Conservation (phyloP, 2,113 vertebrate genomes). For the Rhinoderma darwinii region DNA sequence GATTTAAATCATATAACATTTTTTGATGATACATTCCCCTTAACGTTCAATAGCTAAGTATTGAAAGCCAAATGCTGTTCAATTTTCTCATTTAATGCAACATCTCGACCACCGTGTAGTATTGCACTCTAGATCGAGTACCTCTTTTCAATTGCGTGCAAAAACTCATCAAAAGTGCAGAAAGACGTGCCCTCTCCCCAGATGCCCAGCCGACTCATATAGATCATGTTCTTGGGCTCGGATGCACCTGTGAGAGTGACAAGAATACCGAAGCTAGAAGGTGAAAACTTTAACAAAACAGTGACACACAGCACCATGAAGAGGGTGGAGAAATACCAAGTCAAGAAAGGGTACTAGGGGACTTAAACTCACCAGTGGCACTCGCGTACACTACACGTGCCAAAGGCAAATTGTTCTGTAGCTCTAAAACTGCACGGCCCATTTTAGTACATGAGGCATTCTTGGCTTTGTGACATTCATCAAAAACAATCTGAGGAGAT, state of each 20-base stretch:
- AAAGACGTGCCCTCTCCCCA: slow-evolving; percentile 98
- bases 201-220: slow-evolving; percentile 98
- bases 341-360: neutral
- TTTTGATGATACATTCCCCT: neutral
- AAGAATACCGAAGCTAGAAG: slow-evolving; percentile 38
- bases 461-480: slow-evolving; percentile 99
- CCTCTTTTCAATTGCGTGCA: slow-evolving; percentile 96
- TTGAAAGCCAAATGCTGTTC: neutral
- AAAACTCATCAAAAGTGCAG: slow-evolving; percentile 91
- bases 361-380: slow-evolving; percentile 84
- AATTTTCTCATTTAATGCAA: no score
- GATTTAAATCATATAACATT: no score
- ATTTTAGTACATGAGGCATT: slow-evolving; percentile 97
- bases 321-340: neutral
- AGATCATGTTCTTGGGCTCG: slow-evolving; percentile 99
- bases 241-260: slow-evolving; percentile 84
- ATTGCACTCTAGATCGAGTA: slow-evolving; percentile 70
- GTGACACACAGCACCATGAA: neutral
- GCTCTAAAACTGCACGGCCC: slow-evolving; percentile 96
- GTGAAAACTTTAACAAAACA: neutral
- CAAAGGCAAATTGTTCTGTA: slow-evolving; percentile 92
- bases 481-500: slow-evolving; percentile 87
- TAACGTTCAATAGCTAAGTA: neutral
- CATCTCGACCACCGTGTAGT: neutral
- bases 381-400: slow-evolving; percentile 97